These are phyloP conservation scores for Peromyscus nudipes DNA, from an alignment of 2,797 vertebrate genomes.

Conservation along the genomic window DNA sequence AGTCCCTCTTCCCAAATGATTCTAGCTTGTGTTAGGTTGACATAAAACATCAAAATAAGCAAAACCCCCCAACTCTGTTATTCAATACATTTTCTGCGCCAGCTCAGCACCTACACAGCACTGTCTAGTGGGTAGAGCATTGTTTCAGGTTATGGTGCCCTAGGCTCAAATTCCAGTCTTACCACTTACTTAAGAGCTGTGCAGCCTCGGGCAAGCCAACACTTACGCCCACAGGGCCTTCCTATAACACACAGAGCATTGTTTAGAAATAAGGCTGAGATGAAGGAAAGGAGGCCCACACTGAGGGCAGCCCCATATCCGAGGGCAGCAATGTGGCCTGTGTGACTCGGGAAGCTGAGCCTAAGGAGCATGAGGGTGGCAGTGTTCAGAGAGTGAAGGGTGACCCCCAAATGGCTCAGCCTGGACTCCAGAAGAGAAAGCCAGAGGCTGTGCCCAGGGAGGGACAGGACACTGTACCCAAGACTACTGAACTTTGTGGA, in stretches of 20 bases:
- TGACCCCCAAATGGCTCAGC: too few relatives aligned
- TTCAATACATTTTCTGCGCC: neutral
- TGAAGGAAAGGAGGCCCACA: neutral
- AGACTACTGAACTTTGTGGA: neutral
- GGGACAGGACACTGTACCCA: neutral
- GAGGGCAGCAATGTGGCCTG: neutral
- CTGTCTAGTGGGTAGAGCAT: neutral
- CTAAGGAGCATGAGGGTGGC: neutral
- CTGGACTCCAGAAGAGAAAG: neutral
- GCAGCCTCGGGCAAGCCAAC: neutral
- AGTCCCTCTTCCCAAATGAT: neutral
- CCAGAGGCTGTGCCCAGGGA: neutral
- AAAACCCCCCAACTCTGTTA: neutral
- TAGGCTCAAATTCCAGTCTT: neutral
- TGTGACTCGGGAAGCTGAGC: neutral
- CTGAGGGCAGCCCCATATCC: neutral
- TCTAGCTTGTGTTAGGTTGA: neutral
- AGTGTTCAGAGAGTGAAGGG: neutral
- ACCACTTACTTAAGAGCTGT: neutral
- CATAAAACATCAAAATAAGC: neutral
- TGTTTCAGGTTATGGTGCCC: neutral
- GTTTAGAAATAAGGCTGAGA: neutral
- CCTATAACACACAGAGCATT: neutral
- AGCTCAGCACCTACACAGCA: neutral
- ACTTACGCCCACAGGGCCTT: neutral